These are phyloP conservation scores for Carduelis carduelis DNA, from an alignment of 2,797 vertebrate species.

Conservation along the genomic window DNA sequence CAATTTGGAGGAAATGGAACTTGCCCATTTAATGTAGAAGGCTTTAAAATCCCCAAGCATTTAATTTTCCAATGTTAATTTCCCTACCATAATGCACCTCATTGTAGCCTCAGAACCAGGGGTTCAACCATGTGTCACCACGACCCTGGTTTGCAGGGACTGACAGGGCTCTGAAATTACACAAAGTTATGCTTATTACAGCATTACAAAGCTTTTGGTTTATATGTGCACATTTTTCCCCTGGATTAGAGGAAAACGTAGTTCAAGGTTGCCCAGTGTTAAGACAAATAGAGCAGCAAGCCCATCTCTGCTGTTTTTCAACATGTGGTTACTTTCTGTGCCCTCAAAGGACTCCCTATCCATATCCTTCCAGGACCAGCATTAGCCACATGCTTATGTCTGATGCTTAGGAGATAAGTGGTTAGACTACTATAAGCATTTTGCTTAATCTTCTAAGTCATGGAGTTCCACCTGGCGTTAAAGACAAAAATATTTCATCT, in stretches of 20 bases:
- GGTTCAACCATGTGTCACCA: neutral
- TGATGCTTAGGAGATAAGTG: neutral
- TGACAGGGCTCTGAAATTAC: neutral
- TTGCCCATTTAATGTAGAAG: neutral
- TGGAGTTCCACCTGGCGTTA: neutral
- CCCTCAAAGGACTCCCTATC: neutral
- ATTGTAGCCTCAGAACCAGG: neutral
- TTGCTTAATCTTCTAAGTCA: neutral
- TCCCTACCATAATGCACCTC: neutral
- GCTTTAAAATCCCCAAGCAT: neutral
- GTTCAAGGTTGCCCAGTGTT: neutral
- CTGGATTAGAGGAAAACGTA: neutral
- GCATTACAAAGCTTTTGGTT: neutral
- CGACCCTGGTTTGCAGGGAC: neutral
- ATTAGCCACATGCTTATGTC: neutral
- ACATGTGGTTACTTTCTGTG: neutral
- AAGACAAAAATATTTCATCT: neutral
- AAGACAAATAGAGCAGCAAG: neutral
- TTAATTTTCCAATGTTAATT: neutral
- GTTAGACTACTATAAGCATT: neutral
- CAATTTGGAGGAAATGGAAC: neutral
- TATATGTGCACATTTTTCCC: neutral
- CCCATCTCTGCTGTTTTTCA: neutral
- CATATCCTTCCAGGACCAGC: neutral
- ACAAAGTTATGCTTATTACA: neutral